phyloP scores from a whole-genome alignment of 2,797 vertebrate species.

The Myripristis jacobus region DNA sequence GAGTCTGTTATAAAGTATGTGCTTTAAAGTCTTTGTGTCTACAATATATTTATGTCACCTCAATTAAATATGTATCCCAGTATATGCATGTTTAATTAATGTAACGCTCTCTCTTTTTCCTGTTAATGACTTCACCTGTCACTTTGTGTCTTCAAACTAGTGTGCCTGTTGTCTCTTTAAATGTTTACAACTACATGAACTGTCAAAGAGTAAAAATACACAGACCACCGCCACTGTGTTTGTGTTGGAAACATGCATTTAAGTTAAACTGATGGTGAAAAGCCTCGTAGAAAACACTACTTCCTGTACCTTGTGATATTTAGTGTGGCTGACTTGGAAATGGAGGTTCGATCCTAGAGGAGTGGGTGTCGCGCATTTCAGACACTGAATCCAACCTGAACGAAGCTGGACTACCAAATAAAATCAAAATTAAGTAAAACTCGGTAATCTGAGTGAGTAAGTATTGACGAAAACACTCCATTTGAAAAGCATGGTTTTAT shows the following conservation, averaged over 20 bases:
- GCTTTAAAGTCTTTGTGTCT: conserved; percentile 1
- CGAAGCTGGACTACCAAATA: too few species aligned
- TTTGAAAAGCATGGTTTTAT: conserved; percentile 46
- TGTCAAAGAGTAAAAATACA: conserved; percentile 41
- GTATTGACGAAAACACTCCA: not conserved
- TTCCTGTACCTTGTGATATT: too few species aligned
- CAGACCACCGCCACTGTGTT: not conserved
- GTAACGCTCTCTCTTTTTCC: not conserved
- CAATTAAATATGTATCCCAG: not conserved
- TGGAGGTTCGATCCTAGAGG: not conserved
- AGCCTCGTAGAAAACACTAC: not conserved
- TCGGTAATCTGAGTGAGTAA: not conserved
- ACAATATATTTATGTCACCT: not conserved
- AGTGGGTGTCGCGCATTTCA: not conserved
- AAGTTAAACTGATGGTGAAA: not conserved
- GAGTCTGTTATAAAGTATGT: not conserved
- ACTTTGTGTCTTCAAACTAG: not conserved
- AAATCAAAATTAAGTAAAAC: not conserved
- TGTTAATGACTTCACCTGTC: not conserved
- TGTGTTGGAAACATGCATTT: not conserved
- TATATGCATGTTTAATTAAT: conserved; percentile 1
- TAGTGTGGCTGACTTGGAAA: not conserved
- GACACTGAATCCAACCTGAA: too few species aligned
- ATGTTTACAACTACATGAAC: not conserved
- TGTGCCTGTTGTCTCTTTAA: not conserved